Base-by-base conservation (phyloP, 2,113 vertebrate genomes). In the Stigmatopora nigra region DNA sequence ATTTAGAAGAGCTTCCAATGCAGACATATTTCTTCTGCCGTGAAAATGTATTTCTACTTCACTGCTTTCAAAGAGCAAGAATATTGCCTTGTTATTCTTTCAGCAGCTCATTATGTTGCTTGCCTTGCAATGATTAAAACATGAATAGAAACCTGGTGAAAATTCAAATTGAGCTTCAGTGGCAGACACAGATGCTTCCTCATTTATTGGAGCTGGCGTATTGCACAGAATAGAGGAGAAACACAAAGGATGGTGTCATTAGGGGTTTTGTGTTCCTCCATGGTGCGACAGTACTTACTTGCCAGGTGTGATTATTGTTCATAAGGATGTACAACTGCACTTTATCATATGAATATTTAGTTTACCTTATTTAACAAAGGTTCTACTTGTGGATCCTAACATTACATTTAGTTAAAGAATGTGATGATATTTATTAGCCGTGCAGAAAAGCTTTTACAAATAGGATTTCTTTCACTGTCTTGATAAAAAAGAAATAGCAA, bases 101-200 rank as follows among this genome's bases (percentile, higher is more conserved):
- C 82, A 77, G 78, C 73, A 71, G 71, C 79, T 87, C 84, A 85
- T 88, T 86, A 87, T 79, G 41, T 72, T 75, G 67, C 77, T 78
- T 67, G 71, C 48, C 63, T 45, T 53, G 69, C 63, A 65, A 82
- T 87, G 82, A 85, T 85, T 88, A 81, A 88, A 86, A 86, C 80
- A 84, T 85, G 84, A 87, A 79, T 63, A 14, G 44, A 68, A 68
- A 11, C 68, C 66, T 71, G 65, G 55, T 74, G 70, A 69, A 82
- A 77, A 85, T 82, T 78, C 80, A 74, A 60, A 80, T 64, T 57
- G 58, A 68, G 63, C 55, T 58, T 70, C 60, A 36, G 20, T 67
- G 61, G 46, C 53, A 45, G n/a, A 64, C 48, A 72, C 45, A 31
- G 62, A 69, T 72, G 46, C 51, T 49, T 71, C 62, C 51, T 67